Evolutionary conservation across 2,888 invertebrate genomes (phyloP).

Genomic region (Pediacus dermestoides): DNA sequence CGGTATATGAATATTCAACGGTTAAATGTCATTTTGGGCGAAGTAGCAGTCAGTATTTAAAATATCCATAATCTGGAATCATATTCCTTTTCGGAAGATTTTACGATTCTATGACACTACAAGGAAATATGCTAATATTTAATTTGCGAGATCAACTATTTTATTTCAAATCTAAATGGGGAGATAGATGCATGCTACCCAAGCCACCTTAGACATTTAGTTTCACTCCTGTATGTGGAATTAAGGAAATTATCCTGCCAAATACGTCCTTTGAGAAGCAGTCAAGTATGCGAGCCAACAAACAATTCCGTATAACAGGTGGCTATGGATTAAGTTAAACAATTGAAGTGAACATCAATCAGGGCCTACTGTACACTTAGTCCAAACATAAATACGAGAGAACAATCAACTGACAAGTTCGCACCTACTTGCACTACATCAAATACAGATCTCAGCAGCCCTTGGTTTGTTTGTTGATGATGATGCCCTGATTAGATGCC

Average conservation of each 20-base stretch:
- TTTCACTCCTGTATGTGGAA: too few relatives aligned
- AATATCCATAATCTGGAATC: constrained; percentile 46
- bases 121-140: too few relatives aligned
- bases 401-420: constrained; percentile 40
- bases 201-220: too few relatives aligned
- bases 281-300: constrained; percentile 26
- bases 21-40: constrained; percentile 40
- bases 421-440: constrained; percentile 38
- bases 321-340: constrained; percentile 40
- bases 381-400: constrained; percentile 42
- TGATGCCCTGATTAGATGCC: too few relatives aligned
- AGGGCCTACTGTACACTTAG: constrained; percentile 34
- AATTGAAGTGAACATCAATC: constrained; percentile 44
- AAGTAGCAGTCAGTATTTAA: constrained; percentile 40
- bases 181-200: too few relatives aligned
- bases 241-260: constrained; percentile 22
- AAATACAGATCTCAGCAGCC: constrained; percentile 37
- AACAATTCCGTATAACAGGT: constrained; percentile 34
- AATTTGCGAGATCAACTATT: too few relatives aligned
- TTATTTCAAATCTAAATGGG: too few relatives aligned
- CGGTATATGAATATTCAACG: constrained; percentile 43
- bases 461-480: too few relatives aligned
- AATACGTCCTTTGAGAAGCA: constrained; percentile 29
- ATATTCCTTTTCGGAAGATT: too few relatives aligned
- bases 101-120: too few relatives aligned